Conservation (phyloP, 2,797 vertebrate genomes). For the Sebastes iracundus region DNA sequence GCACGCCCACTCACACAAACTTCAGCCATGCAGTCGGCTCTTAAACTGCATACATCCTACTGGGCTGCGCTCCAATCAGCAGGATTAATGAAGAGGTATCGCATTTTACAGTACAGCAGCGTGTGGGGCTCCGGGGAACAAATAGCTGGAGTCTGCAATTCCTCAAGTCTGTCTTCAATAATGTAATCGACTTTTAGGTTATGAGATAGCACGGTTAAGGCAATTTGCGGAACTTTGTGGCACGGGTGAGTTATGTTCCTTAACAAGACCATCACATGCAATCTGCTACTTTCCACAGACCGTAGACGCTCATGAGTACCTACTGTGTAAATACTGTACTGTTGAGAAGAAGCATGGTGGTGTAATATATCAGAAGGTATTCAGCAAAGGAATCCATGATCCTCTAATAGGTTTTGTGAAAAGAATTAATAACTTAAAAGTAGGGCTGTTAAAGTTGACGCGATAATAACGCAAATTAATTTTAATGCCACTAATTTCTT, state of each 20-base stretch:
- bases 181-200: constrained; percentile 70
- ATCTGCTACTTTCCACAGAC: constrained; percentile 60
- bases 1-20: constrained; percentile 31
- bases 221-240: constrained; percentile 69
- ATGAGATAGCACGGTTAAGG: constrained; percentile 64
- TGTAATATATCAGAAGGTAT: constrained; percentile 47
- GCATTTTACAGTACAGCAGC: constrained; percentile 77
- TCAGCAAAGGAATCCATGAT: constrained; percentile 34
- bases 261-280: constrained; percentile 77
- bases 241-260: constrained; percentile 68
- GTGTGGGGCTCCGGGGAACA: constrained; percentile 60
- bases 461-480: no score
- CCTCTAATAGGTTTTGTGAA: constrained; percentile 39
- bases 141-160: constrained; percentile 66
- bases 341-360: constrained; percentile 32
- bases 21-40: constrained; percentile 30
- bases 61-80: constrained; percentile 77
- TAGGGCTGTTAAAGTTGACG: no score
- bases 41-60: constrained; percentile 70
- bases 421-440: constrained; percentile 43
- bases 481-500: no score
- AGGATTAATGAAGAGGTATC: constrained; percentile 83
- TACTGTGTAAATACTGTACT: constrained; percentile 51
- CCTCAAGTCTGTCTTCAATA: constrained; percentile 78
- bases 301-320: constrained; percentile 65